Base-by-base conservation (phyloP, 1,140 invertebrate species). In the Lanistes nyassanus region DNA sequence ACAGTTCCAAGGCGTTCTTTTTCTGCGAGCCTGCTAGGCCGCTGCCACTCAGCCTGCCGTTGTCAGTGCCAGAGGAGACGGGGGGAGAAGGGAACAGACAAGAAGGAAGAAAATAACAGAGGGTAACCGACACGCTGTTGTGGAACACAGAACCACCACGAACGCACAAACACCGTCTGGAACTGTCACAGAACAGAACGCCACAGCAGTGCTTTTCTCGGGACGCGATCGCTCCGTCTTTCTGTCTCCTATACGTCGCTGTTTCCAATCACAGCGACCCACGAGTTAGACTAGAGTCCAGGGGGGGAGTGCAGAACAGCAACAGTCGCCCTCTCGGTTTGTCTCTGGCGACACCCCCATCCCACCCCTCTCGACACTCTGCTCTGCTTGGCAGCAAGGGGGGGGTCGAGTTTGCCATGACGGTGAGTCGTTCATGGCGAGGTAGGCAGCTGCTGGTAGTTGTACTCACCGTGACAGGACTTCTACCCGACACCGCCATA, bases 391-490 rank as follows among this genome's bases (percentile, higher is more conserved):
- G 23, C n/a, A 9, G 23, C 31, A 26, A 60, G 58, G 58, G n/a
- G 31, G 9, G n/a, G 9, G 58, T 26, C 13, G 9, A 9, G 9
- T 23, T 26, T 60, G 70, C 70, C 53, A 72, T 72, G 70, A 53
- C 55, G 37, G 56, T 42, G 37, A n/a, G 47, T 11, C 26, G 55
- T 5, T 31, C 56, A 81, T 81, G 81, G 80, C 74, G 74, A 36
- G 60, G 67, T 74, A 80, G 79, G 72, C 67, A 78, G 31, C 76
- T 80, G 53, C 77, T 81, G 56, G 56, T 76, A 67, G 51, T 78
- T 65, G 23, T 80, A 60, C 19, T 74, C 60, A 19, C 71, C 67
- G 60, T 80, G 68, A 64, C 77, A 67, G 55, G 75, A 62, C 23
- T 75, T 64, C 39, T 74, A 47, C 80, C 78, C 53, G 62, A 79